Base-by-base conservation (phyloP, 1,140 invertebrate species). In the Drosophila tropicalis region DNA sequence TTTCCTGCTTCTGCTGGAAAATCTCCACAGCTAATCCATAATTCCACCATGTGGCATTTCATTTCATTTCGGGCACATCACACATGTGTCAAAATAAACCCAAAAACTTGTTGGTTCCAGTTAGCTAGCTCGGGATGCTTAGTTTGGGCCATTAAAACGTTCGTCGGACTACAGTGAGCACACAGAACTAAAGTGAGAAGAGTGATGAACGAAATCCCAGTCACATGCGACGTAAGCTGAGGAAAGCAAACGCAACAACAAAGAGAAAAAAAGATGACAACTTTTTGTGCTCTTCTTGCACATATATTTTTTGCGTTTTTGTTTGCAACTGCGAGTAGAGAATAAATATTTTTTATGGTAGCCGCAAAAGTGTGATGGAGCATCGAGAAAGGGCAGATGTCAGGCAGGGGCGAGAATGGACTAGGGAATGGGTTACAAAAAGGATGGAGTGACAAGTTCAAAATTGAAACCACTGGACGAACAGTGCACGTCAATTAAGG, bases 401-500 rank as follows among this genome's bases (percentile, higher is more conserved):
- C 17, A 9, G 17, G 44, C 29, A 29, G 29, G 29, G 29, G 29
- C 29, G 44, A 10, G 17, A 22, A 22, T 22, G 17, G 7, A 9
- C 7, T 51, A 12, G 44, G 44, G 44, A 51, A 51, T 22, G 17
- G n/a, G 56, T 15, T 32, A 57, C 15, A 32, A 57, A 57, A 10
- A 17, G 32, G 55, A 34, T 36, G 15, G n/a, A 58, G 56, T 58
- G 56, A 58, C 56, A 58, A 58, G 56, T 58, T 36, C 39, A 62
- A 41, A 62, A 41, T 62, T 62, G 60, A 62, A 62, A 62, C 41
- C 25, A 41, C 22, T 39, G 44, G 19, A 47, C 60, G 39, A 44
- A 39, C 60, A 25, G 32, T 51, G 39, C 62, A 64, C 62, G 44
- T 64, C 62, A 64, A 64, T 64, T 64, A 64, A 54, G 60, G 41